phyloP scores from a whole-genome alignment of 1,140 invertebrate genomes.

The Heliconius hermathena region DNA sequence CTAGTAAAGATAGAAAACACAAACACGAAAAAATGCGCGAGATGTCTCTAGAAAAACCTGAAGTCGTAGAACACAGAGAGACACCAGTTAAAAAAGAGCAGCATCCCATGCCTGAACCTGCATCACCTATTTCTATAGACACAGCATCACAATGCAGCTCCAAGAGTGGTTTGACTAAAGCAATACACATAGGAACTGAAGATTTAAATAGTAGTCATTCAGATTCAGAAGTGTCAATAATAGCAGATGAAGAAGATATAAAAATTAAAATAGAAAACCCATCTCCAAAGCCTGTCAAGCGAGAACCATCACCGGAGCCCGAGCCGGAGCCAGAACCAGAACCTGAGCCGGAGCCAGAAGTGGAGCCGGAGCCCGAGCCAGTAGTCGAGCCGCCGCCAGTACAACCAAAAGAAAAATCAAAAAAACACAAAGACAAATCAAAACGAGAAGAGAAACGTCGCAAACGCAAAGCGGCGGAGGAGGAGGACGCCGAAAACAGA shows the following conservation, averaged over 20 bases:
- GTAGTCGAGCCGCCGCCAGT: constrained; percentile 56
- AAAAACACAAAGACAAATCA: constrained; percentile 83
- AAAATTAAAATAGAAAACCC: constrained; percentile 70
- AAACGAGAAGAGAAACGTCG: constrained; percentile 83
- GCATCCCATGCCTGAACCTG: constrained; percentile 62
- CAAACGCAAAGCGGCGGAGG: constrained; percentile 82
- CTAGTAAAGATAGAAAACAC: constrained; percentile 83
- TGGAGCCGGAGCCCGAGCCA: constrained; percentile 59
- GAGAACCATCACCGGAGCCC: constrained; percentile 63
- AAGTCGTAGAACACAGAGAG: constrained; percentile 67
- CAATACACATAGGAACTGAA: constrained; percentile 58
- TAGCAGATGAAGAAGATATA: constrained; percentile 68
- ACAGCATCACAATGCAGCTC: constrained; percentile 80
- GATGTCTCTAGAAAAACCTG: constrained; percentile 69
- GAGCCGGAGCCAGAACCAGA: constrained; percentile 74
- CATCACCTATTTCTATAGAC: constrained; percentile 78
- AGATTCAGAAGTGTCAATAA: constrained; percentile 71
- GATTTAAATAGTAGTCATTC: constrained; percentile 73
- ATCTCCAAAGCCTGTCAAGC: constrained; percentile 68
- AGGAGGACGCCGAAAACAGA: constrained; percentile 71
- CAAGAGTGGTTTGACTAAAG: constrained; percentile 72
- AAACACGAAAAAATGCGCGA: constrained; percentile 83
- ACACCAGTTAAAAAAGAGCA: constrained; percentile 73
- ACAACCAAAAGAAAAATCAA: constrained; percentile 77
- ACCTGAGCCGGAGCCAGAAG: constrained; percentile 58